These are phyloP conservation scores for Tolmerus cingulatus DNA, from an alignment of 2,888 invertebrate genomes.

Conservation along the genomic window DNA sequence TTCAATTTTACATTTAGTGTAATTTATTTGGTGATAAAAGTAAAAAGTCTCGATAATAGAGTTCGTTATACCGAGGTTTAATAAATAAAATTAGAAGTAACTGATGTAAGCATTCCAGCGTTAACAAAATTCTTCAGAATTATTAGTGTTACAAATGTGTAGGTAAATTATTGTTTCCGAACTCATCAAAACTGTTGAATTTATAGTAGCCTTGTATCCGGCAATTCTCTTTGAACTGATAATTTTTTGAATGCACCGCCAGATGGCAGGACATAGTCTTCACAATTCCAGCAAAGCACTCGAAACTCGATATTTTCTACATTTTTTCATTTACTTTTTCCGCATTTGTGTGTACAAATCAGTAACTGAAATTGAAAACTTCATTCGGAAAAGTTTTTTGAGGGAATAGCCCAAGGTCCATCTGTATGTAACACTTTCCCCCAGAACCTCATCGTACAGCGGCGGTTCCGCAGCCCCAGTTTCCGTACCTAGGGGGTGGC, in stretches of 20 bases:
- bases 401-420: not conserved
- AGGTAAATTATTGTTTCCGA: not conserved
- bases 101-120: too few species aligned
- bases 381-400: not conserved
- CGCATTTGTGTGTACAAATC: not conserved
- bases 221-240: not conserved
- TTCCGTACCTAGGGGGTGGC: not conserved
- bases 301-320: not conserved
- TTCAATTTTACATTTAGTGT: too few species aligned
- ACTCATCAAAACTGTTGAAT: not conserved
- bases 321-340: not conserved
- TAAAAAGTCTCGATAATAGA: too few species aligned
- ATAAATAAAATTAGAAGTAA: too few species aligned
- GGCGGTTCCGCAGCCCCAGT: not conserved
- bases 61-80: too few species aligned
- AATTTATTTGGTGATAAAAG: too few species aligned
- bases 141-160: too few species aligned
- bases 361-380: conserved; percentile 22
- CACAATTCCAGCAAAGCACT: not conserved
- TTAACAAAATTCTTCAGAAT: too few species aligned
- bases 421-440: not conserved
- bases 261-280: not conserved
- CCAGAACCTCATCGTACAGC: not conserved
- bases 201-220: not conserved
- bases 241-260: not conserved